These are phyloP conservation scores for Anarrhichthys ocellatus DNA, from an alignment of 2,113 vertebrate species.

Conservation along the genomic window DNA sequence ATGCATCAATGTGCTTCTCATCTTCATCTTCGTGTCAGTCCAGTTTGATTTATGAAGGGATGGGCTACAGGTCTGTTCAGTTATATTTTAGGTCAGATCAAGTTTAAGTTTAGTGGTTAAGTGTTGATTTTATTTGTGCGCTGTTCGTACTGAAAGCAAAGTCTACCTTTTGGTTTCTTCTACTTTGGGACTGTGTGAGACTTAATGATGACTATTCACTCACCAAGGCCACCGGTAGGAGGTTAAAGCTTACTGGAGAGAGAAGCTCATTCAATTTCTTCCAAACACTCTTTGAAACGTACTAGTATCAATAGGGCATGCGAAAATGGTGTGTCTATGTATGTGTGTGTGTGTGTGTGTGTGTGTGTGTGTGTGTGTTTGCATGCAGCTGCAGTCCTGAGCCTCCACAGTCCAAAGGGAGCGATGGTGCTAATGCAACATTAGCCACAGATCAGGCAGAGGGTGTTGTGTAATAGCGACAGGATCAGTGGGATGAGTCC, in stretches of 20 bases:
- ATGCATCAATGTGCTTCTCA: not conserved
- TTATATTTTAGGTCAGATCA: not conserved
- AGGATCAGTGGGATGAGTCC: constrained; percentile 29
- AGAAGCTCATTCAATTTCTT: constrained; percentile 22
- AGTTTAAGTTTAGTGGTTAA: not conserved
- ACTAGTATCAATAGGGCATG: constrained; percentile 4
- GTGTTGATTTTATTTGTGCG: not conserved
- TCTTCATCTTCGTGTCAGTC: not conserved
- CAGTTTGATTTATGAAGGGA: not conserved
- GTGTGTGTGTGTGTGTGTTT: not conserved
- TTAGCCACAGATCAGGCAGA: constrained; percentile 35
- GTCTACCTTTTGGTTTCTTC: not conserved
- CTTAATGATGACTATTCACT: not conserved
- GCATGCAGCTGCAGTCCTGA: constrained; percentile 3
- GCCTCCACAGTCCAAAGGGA: constrained; percentile 31
- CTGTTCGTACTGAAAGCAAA: constrained; percentile 1
- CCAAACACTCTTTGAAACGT: constrained; percentile 27
- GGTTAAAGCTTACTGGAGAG: constrained; percentile 3
- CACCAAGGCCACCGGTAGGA: constrained; percentile 3
- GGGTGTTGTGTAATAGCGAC: constrained; percentile 15
- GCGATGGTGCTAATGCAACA: constrained; percentile 31
- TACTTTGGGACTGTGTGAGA: not conserved
- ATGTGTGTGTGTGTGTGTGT: constrained; percentile 4
- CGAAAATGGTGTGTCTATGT: constrained; percentile 3
- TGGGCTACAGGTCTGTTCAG: not conserved